Evolutionary conservation across 2,113 vertebrate species (phyloP).

Genomic region (Aegotheles bennettii): DNA sequence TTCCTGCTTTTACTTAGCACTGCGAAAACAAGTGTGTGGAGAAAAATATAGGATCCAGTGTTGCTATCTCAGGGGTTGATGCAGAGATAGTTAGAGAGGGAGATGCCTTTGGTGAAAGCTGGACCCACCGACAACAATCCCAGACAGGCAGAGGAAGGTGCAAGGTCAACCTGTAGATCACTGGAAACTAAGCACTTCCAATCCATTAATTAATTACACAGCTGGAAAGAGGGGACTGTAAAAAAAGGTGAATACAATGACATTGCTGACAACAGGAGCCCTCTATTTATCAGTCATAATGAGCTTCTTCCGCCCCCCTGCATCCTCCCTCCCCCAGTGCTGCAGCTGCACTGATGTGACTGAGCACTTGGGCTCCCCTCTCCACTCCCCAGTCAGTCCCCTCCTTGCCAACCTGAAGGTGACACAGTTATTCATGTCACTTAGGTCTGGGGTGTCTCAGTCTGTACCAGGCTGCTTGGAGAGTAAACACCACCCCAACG

Average conservation of each 20-base stretch:
- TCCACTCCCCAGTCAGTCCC: not conserved
- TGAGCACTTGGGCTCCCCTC: slow-evolving; percentile 29
- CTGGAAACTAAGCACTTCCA: slow-evolving; percentile 51
- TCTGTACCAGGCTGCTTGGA: not conserved
- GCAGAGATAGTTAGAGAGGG: not conserved
- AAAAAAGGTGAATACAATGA: slow-evolving; percentile 64
- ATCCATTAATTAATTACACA: slow-evolving; percentile 70
- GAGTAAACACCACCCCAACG: not conserved
- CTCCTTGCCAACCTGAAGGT: slow-evolving; percentile 27
- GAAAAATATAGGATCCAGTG: not conserved
- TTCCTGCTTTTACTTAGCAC: not conserved
- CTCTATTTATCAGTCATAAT: slow-evolving; percentile 70
- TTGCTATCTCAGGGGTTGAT: not conserved
- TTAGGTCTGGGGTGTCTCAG: not conserved
- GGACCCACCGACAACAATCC: not conserved
- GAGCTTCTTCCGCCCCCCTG: slow-evolving; percentile 25
- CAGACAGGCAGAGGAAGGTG: slow-evolving; percentile 16
- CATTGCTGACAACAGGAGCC: slow-evolving; percentile 58
- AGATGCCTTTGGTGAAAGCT: not conserved
- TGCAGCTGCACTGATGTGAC: slow-evolving; percentile 58
- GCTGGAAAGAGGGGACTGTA: slow-evolving; percentile 62
- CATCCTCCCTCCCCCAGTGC: slow-evolving; percentile 51
- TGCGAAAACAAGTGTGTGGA: not conserved
- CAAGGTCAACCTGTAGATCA: slow-evolving; percentile 66
- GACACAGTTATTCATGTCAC: slow-evolving; percentile 6